Evolutionary conservation across 2,888 invertebrate genomes (phyloP), one percentile per base, ranked within the genome.

Genomic region (Amphipyra berbera): DNA sequence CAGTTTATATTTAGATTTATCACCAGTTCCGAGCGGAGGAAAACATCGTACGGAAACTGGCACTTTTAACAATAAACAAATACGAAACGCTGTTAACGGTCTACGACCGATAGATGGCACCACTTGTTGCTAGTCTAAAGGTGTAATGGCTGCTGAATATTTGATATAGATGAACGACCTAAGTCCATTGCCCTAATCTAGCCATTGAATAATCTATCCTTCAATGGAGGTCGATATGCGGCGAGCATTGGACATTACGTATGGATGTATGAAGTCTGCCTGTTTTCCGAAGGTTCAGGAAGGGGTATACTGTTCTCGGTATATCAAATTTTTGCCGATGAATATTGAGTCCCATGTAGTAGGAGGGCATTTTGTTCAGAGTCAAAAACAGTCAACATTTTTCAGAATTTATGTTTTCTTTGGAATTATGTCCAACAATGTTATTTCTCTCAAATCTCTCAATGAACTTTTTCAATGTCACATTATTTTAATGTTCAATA

Each of bases 11-110:
- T 68, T 79, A 73, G 79, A 35, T 79, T 76, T 76, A 76, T 76
- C 79, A 76, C 79, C 73, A 73, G 73, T 68, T 68, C 65, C 64
- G 68, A 65, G 53, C 79, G 49, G 54, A 79, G 66, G 73, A 64
- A 79, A 77, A 77, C 77, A 73, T 76, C 77, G 73, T 61, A 56
- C 66, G 79, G 77, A 79, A 77, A 73, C 79, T 69, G 63, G 68
- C 61, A 76, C 67, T 79, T 69, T 69, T 73, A 64, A 73, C 61
- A 79, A 73, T 76, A 76, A 77, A 73, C 64, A 69, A 76, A 69
- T 56, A 68, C 7, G 10, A 54, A 52, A 12, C 14, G 14, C 27
- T 21, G 48, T 61, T 52, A 42, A 48, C 48, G 67, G 45, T 49
- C 55, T 30, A 10, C 27, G 14, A 45, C 30, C 46, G 57, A 41